These are phyloP conservation scores for Dufourea novaeangliae DNA, from an alignment of 1,140 invertebrate species.

Conservation along the genomic window DNA sequence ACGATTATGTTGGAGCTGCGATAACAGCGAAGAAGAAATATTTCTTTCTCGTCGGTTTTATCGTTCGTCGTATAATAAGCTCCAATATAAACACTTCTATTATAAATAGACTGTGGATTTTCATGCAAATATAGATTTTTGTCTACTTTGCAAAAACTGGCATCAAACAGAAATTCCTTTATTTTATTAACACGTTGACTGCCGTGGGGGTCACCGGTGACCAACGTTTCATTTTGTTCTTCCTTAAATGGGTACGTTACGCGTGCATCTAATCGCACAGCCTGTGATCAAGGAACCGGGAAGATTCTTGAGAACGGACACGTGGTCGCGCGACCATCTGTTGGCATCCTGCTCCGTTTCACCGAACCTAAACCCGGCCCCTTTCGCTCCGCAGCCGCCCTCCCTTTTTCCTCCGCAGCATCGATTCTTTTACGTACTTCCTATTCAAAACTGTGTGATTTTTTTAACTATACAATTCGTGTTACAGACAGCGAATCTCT, in stretches of 20 bases:
- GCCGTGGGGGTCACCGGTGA: no score
- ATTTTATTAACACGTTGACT: no score
- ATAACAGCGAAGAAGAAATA: no score
- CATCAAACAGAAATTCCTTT: no score
- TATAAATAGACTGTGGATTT: no score
- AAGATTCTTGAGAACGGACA: constrained; percentile 74
- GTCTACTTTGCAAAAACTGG: no score
- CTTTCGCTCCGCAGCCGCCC: constrained; percentile 34
- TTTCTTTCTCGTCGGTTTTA: no score
- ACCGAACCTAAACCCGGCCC: constrained; percentile 42
- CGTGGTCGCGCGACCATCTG: constrained; percentile 77
- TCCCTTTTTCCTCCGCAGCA: constrained; percentile 23
- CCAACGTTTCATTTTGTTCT: constrained; percentile 13
- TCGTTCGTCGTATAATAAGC: no score
- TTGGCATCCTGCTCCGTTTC: constrained; percentile 65
- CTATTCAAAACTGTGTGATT: background rate
- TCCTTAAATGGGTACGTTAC: constrained; percentile 24
- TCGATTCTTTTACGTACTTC: background rate
- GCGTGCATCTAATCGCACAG: constrained; percentile 56
- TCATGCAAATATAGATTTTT: no score
- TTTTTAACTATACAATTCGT: background rate
- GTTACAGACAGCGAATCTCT: no score
- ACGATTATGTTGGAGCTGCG: no score
- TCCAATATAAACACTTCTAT: no score
- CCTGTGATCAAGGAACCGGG: constrained; percentile 48